phyloP scores from a whole-genome alignment of 1,140 invertebrate species.

The Leptopilina boulardi region DNA sequence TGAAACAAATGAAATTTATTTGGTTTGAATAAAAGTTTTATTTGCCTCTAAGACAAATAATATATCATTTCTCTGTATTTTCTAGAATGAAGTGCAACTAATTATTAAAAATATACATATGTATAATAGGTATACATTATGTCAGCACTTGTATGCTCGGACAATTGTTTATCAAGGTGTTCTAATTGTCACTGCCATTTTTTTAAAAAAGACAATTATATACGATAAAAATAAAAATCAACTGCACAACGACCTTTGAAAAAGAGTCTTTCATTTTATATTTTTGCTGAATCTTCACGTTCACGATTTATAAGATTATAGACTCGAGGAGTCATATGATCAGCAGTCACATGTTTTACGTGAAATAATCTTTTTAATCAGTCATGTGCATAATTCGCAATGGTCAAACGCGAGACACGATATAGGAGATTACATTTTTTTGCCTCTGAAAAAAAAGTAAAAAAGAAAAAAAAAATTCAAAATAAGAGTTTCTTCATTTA shows the following conservation, averaged over 20 bases:
- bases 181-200: neutral
- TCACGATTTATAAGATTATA: neutral
- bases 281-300: neutral
- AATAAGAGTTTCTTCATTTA: too few relatives aligned
- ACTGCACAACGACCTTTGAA: slow-evolving; percentile 1
- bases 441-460: too few relatives aligned
- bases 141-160: neutral
- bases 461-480: too few relatives aligned
- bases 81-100: too few relatives aligned
- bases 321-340: neutral
- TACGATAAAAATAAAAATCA: slow-evolving; percentile 8
- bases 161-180: neutral
- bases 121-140: neutral
- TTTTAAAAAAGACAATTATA: neutral
- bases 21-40: too few relatives aligned
- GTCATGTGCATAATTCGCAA: neutral
- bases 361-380: slow-evolving; percentile 8
- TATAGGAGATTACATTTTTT: neutral
- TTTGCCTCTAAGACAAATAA: too few relatives aligned
- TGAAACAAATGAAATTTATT: too few relatives aligned
- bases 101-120: neutral
- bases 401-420: neutral
- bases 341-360: slow-evolving; percentile 3
- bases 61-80: too few relatives aligned
- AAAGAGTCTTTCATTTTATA: neutral